Conservation (phyloP, 2,888 invertebrate species). For the Hypolimnas misippus region DNA sequence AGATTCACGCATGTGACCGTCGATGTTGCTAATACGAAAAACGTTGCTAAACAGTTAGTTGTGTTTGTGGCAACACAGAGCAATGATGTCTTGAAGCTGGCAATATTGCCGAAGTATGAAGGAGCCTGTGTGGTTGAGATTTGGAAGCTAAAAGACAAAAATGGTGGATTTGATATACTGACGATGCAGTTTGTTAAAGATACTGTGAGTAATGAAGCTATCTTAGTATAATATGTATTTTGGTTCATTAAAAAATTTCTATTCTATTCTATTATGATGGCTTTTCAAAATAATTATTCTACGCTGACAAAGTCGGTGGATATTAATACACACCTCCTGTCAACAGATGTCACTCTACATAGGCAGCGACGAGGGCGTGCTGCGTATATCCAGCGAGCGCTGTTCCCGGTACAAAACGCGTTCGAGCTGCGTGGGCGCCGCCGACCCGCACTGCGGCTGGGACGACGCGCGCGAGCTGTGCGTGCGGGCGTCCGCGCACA, state of each 20-base stretch:
- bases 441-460: constrained; percentile 98
- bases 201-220: constrained; percentile 80
- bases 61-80: constrained; percentile 91
- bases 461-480: constrained; percentile 90
- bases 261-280: background rate
- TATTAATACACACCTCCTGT: too few species aligned
- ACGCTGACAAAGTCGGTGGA: too few species aligned
- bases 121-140: constrained; percentile 93
- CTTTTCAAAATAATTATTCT: too few species aligned
- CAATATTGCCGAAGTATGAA: constrained; percentile 87
- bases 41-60: constrained; percentile 88
- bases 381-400: constrained; percentile 90
- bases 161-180: constrained; percentile 81
- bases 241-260: background rate
- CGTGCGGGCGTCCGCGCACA: constrained; percentile 81
- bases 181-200: constrained; percentile 92
- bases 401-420: constrained; percentile 89
- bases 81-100: constrained; percentile 91
- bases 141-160: constrained; percentile 87
- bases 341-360: constrained; percentile 92
- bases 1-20: constrained; percentile 91
- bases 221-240: background rate
- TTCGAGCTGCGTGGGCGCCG: constrained; percentile 90
- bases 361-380: constrained; percentile 86
- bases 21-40: constrained; percentile 90